Conservation (phyloP, 2,888 invertebrate species). For the Brachycybe producta region DNA sequence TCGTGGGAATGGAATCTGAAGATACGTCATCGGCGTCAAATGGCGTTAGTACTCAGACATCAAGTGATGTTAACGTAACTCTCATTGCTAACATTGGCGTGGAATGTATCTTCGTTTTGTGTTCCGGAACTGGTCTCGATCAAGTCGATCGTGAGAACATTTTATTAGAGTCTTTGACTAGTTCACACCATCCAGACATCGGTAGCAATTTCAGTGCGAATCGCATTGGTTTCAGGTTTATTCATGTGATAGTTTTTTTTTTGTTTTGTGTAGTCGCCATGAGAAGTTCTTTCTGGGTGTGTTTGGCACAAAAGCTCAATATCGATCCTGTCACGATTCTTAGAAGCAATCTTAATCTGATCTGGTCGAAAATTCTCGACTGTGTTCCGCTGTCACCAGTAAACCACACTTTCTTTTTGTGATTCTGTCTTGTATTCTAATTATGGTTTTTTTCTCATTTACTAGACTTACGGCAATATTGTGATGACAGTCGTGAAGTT, state of each 20-base stretch:
- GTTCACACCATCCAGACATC: conserved; percentile 62
- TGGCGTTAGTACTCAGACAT: too few species aligned
- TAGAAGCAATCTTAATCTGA: conserved; percentile 36
- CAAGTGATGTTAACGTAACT: too few species aligned
- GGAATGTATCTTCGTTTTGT: conserved; percentile 33
- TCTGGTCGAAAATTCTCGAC: conserved; percentile 35
- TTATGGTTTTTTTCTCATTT: conserved; percentile 6
- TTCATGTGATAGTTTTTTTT: too few species aligned
- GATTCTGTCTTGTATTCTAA: conserved; percentile 6
- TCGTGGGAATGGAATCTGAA: too few species aligned
- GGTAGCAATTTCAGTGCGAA: conserved; percentile 31
- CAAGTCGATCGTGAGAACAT: conserved; percentile 46
- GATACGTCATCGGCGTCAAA: too few species aligned
- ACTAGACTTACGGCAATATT: conserved; percentile 53
- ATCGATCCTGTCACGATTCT: conserved; percentile 49
- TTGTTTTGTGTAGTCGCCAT: too few species aligned
- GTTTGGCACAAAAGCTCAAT: conserved; percentile 45
- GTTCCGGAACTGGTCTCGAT: conserved; percentile 30
- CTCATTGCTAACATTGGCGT: conserved; percentile 6
- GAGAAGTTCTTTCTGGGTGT: conserved; percentile 64
- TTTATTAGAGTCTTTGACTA: conserved; percentile 51
- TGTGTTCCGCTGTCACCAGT: conserved; percentile 38
- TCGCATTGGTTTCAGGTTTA: too few species aligned
- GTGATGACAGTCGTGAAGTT: conserved; percentile 52
- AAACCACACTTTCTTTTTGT: conserved; percentile 18